Evolutionary conservation across 2,797 vertebrate genomes (phyloP), one percentile per base, ranked within the genome.

Genomic region (Denticeps clupeoides): DNA sequence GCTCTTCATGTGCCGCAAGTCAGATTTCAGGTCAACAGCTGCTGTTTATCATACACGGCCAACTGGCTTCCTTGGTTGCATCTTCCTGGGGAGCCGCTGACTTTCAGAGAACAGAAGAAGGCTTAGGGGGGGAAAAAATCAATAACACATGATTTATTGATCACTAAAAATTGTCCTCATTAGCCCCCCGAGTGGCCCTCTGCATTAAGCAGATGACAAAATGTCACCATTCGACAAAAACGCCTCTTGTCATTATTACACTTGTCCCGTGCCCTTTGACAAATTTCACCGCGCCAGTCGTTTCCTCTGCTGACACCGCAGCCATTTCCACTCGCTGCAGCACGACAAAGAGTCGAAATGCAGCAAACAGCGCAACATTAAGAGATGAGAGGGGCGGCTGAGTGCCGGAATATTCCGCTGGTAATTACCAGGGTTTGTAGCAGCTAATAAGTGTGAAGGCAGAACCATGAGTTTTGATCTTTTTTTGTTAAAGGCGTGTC

Each of bases 81-180:
- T 49, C 61, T 59, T 66, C 65, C 51, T 33, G 51, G 63, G 59
- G 62, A 59, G 68, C 22, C 32, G 43, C 68, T 81, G 77, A 79
- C 75, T 78, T 79, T 79, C 78, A 79, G 74, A 77, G 81, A 80
- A 82, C 75, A 85, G 79, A 84, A 77, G 79, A 65, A 48, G 52
- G 77, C 75, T 80, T 79, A 77, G 67, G 60, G 62, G 59, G 35
- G 47, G 40, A 44, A 60, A 66, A 69, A 82, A 85, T 86, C 82
- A 83, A 84, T 83, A 82, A 80, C 67, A 64, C 82, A 84, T 86
- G 80, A 86, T 86, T 86, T 85, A 86, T 86, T 84, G 82, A 84
- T 85, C 74, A 82, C 70, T 81, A 76, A 82, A 83, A 81, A 82
- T 74, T 73, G 70, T 63, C 25, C 79, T 82, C 81, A 84, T 84